These are phyloP conservation scores for Platycercus adscitus DNA, from an alignment of 2,113 vertebrate species.

Conservation along the genomic window DNA sequence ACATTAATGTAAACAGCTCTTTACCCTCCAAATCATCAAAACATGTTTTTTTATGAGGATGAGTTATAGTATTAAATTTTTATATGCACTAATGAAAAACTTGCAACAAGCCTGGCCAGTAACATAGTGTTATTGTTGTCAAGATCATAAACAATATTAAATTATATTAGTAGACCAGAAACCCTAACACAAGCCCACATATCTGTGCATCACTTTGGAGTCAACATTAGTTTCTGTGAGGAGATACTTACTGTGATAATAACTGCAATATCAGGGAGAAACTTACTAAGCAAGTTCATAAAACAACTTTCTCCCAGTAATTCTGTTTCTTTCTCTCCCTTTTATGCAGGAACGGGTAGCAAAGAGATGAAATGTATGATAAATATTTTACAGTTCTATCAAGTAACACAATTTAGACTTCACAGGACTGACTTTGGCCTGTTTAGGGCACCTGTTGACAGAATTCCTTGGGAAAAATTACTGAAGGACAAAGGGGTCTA, in stretches of 20 bases:
- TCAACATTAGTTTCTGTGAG: not conserved
- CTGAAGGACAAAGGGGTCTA: not conserved
- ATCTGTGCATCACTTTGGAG: not conserved
- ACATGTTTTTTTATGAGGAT: not conserved
- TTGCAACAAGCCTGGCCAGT: not conserved
- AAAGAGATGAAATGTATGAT: not conserved
- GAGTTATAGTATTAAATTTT: not conserved
- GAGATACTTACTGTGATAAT: not conserved
- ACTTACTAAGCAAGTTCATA: not conserved
- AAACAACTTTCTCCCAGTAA: not conserved
- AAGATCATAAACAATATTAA: not conserved
- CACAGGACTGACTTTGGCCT: not conserved
- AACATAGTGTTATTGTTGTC: not conserved
- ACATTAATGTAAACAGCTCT: not conserved
- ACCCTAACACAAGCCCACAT: not conserved
- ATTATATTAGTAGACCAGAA: not conserved
- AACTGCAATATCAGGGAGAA: not conserved
- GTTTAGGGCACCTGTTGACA: not conserved
- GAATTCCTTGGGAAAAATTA: not conserved
- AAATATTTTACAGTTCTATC: not conserved
- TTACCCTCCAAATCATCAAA: not conserved
- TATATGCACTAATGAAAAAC: not conserved
- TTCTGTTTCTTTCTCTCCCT: not conserved
- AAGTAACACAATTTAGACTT: not conserved
- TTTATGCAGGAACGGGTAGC: not conserved